Conservation (phyloP, 2,797 vertebrate species). For the Potorous gilbertii region DNA sequence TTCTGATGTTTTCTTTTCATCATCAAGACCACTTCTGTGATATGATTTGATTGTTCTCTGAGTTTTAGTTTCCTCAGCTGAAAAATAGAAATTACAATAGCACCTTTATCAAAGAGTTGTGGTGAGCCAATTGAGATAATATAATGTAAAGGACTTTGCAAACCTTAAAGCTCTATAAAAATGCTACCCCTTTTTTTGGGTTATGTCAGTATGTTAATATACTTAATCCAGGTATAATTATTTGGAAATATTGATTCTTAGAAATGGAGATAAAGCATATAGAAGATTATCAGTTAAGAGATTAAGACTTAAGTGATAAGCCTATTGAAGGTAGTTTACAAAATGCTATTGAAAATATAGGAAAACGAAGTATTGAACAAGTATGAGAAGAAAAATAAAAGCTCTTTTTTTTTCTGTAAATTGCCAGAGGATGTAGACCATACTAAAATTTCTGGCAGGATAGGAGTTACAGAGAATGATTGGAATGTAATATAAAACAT, state of each 20-base stretch:
- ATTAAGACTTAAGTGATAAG: neutral
- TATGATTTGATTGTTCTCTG: neutral
- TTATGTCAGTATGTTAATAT: neutral
- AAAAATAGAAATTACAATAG: slow-evolving; percentile 30
- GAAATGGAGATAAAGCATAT: neutral
- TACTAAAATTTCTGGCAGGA: neutral
- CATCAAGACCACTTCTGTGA: no score
- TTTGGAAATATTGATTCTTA: neutral
- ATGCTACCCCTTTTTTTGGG: neutral
- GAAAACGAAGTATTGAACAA: neutral
- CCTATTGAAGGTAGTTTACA: neutral
- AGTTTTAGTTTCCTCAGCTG: slow-evolving; percentile 13
- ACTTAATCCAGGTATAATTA: neutral
- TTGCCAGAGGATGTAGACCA: neutral
- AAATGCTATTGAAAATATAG: neutral
- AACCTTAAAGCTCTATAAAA: neutral
- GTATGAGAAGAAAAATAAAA: neutral
- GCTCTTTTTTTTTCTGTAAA: neutral
- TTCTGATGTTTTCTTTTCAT: no score
- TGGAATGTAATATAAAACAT: neutral
- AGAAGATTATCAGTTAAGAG: neutral
- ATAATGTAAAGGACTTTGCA: slow-evolving; percentile 6
- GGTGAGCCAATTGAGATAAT: slow-evolving; percentile 11
- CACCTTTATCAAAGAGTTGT: slow-evolving; percentile 1
- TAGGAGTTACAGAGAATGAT: neutral